phyloP scores from a whole-genome alignment of 2,113 vertebrate species.

The Echinops telfairi region DNA sequence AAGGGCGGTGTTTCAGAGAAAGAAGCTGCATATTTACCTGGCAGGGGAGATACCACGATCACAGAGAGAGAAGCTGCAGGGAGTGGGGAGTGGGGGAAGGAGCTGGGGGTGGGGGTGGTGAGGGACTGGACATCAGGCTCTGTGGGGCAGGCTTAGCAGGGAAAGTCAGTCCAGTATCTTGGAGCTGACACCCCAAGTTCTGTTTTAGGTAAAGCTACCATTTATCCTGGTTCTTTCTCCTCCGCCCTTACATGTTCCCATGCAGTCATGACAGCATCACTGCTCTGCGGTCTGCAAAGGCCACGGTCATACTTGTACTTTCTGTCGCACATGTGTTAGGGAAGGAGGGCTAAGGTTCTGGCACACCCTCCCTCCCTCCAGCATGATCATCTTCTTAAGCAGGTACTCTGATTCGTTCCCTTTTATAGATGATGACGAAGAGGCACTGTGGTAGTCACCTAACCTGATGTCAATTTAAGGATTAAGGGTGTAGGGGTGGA shows the following conservation, averaged over 20 bases:
- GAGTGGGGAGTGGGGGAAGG: neutral
- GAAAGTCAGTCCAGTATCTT: neutral
- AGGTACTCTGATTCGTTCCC: neutral
- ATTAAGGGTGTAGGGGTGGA: too few relatives aligned
- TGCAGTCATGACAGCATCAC: too few relatives aligned
- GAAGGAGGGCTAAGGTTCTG: neutral
- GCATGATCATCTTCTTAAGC: neutral
- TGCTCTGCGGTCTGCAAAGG: neutral
- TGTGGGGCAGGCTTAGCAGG: neutral
- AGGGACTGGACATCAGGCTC: neutral
- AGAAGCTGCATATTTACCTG: too few relatives aligned
- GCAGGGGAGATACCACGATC: too few relatives aligned
- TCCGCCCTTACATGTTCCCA: neutral
- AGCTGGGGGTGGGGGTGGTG: neutral
- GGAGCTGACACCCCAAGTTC: neutral
- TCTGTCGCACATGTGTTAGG: neutral
- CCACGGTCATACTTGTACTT: neutral
- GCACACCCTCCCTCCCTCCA: neutral
- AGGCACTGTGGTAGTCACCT: neutral
- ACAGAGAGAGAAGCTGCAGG: neutral
- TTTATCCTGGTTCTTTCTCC: slow-evolving; percentile 13
- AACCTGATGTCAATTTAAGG: neutral
- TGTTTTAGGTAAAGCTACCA: neutral
- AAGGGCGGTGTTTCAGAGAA: neutral
- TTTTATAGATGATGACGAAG: neutral